Conservation (phyloP, 1,140 invertebrate genomes). For the Drosophila nannoptera region DNA sequence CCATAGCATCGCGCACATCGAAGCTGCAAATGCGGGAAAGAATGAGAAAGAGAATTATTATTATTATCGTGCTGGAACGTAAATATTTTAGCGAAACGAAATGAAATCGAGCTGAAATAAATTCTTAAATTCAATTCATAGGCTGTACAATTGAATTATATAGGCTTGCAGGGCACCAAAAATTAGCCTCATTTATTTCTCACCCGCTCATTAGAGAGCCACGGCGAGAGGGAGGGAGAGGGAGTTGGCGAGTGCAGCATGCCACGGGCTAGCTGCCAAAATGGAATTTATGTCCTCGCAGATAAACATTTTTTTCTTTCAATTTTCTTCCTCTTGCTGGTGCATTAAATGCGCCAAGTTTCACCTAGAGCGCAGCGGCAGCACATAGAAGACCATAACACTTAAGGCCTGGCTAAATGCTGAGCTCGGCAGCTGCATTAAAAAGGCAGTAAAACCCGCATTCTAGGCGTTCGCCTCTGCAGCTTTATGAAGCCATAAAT, state of each 20-base stretch:
- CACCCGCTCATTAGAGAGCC: conserved; percentile 53
- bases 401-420: conserved; percentile 20
- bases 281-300: conserved; percentile 66
- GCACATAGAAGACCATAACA: conserved; percentile 22
- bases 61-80: conserved; percentile 36
- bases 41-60: conserved; percentile 51
- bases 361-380: conserved; percentile 19
- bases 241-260: not conserved
- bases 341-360: conserved; percentile 72
- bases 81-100: conserved; percentile 54
- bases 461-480: not conserved
- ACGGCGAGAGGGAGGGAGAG: not conserved
- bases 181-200: conserved; percentile 73
- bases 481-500: conserved; percentile 5
- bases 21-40: conserved; percentile 82
- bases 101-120: conserved; percentile 49
- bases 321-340: conserved; percentile 33
- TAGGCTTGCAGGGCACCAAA: conserved; percentile 48
- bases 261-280: conserved; percentile 44
- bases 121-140: conserved; percentile 58
- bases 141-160: conserved; percentile 20
- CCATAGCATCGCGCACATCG: conserved; percentile 87
- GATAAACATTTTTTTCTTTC: conserved; percentile 55
- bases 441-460: conserved; percentile 14
- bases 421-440: conserved; percentile 14